These are phyloP conservation scores for Conus canariensis DNA, from an alignment of 2,888 invertebrate genomes.

Conservation along the genomic window DNA sequence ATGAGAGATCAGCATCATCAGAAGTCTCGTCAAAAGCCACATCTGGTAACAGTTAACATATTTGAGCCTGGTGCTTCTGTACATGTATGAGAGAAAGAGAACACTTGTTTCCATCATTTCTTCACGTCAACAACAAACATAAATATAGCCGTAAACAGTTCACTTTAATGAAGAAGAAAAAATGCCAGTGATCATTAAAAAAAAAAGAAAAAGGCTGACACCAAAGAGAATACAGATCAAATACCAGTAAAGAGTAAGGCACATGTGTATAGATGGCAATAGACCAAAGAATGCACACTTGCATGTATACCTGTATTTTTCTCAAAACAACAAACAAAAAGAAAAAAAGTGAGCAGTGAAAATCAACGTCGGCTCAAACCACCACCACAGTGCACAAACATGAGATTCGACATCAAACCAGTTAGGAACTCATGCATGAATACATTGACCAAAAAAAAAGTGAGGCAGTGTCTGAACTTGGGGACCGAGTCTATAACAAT, in stretches of 20 bases:
- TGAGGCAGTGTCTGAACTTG: no score
- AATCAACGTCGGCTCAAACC: background rate
- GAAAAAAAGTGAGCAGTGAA: background rate
- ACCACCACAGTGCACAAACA: background rate
- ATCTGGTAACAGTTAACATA: no score
- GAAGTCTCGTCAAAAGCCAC: no score
- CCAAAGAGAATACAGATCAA: background rate
- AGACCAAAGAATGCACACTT: background rate
- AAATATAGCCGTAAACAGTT: background rate
- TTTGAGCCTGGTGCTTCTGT: no score
- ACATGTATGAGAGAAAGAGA: background rate
- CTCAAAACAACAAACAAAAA: background rate
- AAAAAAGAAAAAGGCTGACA: background rate
- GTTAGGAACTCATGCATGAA: background rate
- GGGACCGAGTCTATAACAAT: no score
- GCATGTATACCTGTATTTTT: background rate
- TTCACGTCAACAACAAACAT: background rate
- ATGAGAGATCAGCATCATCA: no score
- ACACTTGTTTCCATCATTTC: background rate
- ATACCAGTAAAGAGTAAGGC: constrained; percentile 10
- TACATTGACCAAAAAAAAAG: background rate
- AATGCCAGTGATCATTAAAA: background rate
- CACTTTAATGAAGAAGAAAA: background rate
- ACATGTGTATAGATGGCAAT: background rate
- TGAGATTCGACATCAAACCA: constrained; percentile 1